A percentile compares a stretch with the other conserved stretches of the same genome.
These are phyloP conservation scores for Corapipo altera DNA, from an alignment of 2,113 vertebrate genomes.

Conservation along the genomic window DNA sequence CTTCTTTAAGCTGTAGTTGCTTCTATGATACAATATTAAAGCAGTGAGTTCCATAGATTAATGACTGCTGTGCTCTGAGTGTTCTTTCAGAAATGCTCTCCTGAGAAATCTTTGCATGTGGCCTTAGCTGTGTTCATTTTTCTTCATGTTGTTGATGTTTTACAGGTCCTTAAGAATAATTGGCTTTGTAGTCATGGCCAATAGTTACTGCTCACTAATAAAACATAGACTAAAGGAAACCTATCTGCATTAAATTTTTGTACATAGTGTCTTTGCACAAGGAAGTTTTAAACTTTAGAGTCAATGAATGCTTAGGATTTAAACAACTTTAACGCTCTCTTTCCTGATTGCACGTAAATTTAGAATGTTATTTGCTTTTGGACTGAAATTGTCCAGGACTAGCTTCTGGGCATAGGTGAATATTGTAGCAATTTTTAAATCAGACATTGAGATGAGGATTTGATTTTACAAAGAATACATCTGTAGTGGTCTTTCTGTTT, in stretches of 20 bases:
- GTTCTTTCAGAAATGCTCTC: background rate
- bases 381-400: background rate
- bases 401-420: background rate
- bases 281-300: background rate
- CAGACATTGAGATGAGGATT: background rate
- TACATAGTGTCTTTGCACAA: background rate
- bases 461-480: background rate
- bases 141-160: background rate
- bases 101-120: background rate
- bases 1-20: background rate
- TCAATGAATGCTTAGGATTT: background rate
- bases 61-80: background rate
- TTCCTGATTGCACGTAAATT: background rate
- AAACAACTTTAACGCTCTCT: background rate
- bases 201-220: background rate
- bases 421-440: background rate
- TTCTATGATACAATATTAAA: background rate
- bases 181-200: background rate
- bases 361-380: background rate
- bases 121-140: background rate
- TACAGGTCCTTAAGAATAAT: background rate
- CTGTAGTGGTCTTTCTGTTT: background rate
- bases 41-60: background rate
- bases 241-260: background rate
- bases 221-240: background rate